Conservation (phyloP, 2,797 vertebrate genomes). For the Gymnopithys bicolor region DNA sequence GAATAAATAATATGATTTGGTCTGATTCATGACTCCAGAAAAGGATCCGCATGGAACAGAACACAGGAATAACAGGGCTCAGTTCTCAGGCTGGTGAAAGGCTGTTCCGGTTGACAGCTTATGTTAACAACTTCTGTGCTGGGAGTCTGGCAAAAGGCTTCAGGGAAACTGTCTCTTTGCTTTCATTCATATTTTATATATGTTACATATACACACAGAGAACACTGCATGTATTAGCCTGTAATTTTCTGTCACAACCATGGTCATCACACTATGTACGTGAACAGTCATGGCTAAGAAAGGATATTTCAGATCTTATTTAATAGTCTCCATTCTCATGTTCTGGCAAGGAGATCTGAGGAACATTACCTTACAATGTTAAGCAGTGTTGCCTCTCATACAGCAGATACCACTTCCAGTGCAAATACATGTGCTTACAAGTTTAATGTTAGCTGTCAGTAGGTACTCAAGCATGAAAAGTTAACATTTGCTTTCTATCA, state of each 20-base stretch:
- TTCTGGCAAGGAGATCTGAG: constrained; percentile 44
- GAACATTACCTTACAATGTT: constrained; percentile 35
- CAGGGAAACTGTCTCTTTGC: constrained; percentile 18
- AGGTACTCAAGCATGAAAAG: constrained; percentile 65
- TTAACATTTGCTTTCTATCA: constrained; percentile 72
- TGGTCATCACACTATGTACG: background rate
- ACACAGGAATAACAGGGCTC: background rate
- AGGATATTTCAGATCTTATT: background rate
- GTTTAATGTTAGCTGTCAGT: constrained; percentile 67
- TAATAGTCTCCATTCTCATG: background rate
- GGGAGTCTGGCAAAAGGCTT: constrained; percentile 46
- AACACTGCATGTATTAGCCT: background rate
- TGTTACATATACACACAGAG: background rate
- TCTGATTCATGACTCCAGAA: background rate
- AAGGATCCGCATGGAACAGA: background rate
- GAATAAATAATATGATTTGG: background rate
- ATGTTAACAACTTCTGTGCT: constrained; percentile 56
- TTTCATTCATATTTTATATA: constrained; percentile 46
- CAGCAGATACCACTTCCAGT: constrained; percentile 49
- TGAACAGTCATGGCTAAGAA: background rate
- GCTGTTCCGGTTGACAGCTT: constrained; percentile 35
- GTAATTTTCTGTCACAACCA: constrained; percentile 19
- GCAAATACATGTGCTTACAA: constrained; percentile 54
- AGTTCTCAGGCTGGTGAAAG: constrained; percentile 24
- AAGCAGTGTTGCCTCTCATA: background rate